phyloP scores from a whole-genome alignment of 2,888 invertebrate species.

The Rhorus exstirpatorius region DNA sequence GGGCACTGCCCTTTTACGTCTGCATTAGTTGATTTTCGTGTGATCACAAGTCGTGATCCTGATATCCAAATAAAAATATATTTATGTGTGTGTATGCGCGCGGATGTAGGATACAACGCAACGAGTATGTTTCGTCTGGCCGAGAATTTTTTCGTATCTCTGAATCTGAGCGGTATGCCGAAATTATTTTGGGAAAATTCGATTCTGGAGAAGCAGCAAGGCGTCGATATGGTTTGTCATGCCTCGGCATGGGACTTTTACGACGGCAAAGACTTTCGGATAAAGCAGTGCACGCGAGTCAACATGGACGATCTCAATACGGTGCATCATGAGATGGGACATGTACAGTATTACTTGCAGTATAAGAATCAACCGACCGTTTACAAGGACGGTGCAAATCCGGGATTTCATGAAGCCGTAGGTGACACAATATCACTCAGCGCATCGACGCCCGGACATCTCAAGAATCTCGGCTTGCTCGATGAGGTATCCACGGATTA shows the following conservation, averaged over 20 bases:
- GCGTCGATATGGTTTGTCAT: conserved; percentile 92
- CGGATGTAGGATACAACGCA: conserved; percentile 90
- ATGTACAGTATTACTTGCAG: conserved; percentile 92
- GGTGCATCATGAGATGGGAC: conserved; percentile 94
- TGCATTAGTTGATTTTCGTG: too few species aligned
- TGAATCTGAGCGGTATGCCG: conserved; percentile 94
- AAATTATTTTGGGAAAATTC: conserved; percentile 94
- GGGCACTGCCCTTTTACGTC: too few species aligned
- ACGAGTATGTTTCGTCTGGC: conserved; percentile 93
- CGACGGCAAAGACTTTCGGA: conserved; percentile 93
- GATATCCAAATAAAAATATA: too few species aligned
- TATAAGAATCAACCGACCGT: conserved; percentile 91
- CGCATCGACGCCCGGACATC: conserved; percentile 86
- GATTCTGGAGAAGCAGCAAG: conserved; percentile 92
- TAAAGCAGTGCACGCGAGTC: conserved; percentile 91
- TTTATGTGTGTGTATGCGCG: too few species aligned
- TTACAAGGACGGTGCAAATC: conserved; percentile 89
- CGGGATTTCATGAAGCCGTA: conserved; percentile 89
- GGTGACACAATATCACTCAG: conserved; percentile 89
- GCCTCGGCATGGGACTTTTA: conserved; percentile 97
- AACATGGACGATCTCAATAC: conserved; percentile 88
- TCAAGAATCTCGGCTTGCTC: conserved; percentile 88
- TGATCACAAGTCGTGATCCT: too few species aligned
- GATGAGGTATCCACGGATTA: conserved; percentile 81
- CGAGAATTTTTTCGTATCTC: conserved; percentile 94